These are phyloP conservation scores for Antrozous pallidus DNA, from an alignment of 2,797 vertebrate species.

Conservation along the genomic window DNA sequence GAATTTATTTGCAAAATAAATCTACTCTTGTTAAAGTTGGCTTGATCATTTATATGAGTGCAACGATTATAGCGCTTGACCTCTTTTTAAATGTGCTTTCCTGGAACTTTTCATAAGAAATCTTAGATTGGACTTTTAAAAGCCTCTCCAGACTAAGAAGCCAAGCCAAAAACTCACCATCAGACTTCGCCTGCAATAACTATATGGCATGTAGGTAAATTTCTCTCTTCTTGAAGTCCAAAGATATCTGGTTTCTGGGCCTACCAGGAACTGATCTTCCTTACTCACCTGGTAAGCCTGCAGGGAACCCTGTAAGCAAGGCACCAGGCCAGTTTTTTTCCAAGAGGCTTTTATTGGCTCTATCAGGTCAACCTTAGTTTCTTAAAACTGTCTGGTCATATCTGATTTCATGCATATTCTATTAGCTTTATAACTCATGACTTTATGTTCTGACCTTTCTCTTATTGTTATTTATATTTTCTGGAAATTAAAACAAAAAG, in stretches of 20 bases:
- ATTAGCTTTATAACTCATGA: neutral
- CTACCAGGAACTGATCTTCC: neutral
- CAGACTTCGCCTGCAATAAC: neutral
- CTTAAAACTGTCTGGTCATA: neutral
- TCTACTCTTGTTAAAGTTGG: neutral
- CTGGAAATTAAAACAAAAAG: neutral
- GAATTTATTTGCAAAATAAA: neutral
- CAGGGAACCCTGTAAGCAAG: neutral
- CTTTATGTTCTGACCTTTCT: neutral
- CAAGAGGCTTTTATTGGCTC: neutral
- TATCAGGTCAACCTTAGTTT: neutral
- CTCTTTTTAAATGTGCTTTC: neutral
- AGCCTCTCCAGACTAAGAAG: neutral
- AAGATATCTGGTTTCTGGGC: neutral
- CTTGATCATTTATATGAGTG: neutral
- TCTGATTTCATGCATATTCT: neutral
- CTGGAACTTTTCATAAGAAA: neutral
- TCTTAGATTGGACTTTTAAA: neutral
- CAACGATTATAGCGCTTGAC: neutral
- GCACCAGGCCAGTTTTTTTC: neutral
- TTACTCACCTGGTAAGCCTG: neutral
- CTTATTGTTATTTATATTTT: conserved; percentile 6
- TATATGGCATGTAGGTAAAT: neutral
- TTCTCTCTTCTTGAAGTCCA: neutral
- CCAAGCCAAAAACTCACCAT: neutral